Evolutionary conservation across 2,888 invertebrate genomes (phyloP).

Genomic region (Caenorhabditis imperialis): DNA sequence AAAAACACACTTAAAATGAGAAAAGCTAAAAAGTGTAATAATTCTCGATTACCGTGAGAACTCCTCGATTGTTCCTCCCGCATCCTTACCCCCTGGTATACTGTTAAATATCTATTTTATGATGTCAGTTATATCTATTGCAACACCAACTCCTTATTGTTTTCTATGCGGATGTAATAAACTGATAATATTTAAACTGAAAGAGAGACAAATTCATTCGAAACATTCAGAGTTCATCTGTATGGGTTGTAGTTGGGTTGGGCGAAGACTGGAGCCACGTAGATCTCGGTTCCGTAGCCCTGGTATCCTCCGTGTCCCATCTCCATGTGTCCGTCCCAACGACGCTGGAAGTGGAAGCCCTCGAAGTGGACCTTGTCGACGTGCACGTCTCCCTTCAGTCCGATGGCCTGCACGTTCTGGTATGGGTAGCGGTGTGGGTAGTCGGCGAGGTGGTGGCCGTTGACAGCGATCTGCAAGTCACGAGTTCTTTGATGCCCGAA

Average conservation of each 20-base stretch:
- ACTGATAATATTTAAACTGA: not conserved
- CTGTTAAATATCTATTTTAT: too few species aligned
- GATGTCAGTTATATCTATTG: too few species aligned
- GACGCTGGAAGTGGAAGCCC: constrained; percentile 65
- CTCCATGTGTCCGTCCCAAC: constrained; percentile 60
- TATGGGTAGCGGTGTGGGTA: constrained; percentile 69
- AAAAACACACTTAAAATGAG: constrained; percentile 10
- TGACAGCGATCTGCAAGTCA: constrained; percentile 63
- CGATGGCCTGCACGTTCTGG: constrained; percentile 66
- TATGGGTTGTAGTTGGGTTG: constrained; percentile 45
- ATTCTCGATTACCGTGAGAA: constrained; percentile 31
- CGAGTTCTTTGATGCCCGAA: not conserved
- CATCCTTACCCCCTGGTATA: too few species aligned
- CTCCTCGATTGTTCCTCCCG: not conserved
- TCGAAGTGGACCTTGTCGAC: constrained; percentile 68
- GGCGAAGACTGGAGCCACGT: constrained; percentile 57
- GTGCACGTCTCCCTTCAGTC: constrained; percentile 66
- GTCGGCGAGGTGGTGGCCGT: constrained; percentile 67
- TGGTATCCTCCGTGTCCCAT: constrained; percentile 66
- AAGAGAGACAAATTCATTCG: not conserved
- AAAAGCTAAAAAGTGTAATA: too few species aligned
- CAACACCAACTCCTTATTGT: too few species aligned
- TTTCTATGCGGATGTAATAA: not conserved
- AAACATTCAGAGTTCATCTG: constrained; percentile 18
- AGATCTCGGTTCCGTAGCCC: constrained; percentile 62